These are phyloP conservation scores for Spea multiplicata DNA, from an alignment of 2,113 vertebrate genomes.

Conservation along the genomic window DNA sequence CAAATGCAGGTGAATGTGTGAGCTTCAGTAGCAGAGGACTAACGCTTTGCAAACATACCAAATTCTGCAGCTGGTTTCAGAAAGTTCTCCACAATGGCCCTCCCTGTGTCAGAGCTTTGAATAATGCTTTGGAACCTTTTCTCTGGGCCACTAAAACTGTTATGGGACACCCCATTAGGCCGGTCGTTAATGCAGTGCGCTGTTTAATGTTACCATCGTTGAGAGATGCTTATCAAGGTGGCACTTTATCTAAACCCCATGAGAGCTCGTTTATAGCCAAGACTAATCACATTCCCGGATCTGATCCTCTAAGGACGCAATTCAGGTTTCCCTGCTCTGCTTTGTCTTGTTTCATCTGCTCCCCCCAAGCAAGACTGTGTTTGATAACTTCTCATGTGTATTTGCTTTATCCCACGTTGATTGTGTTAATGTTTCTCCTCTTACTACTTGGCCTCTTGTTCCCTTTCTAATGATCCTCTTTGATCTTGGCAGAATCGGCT, in stretches of 20 bases:
- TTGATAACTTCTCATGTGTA: conserved; percentile 57
- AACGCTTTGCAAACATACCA: too few relatives aligned
- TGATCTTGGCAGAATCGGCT: conserved; percentile 60
- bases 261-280: conserved; percentile 57
- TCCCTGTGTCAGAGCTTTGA: too few relatives aligned
- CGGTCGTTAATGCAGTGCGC: conserved; percentile 35
- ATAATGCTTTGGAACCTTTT: too few relatives aligned
- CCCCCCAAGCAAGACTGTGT: conserved; percentile 55
- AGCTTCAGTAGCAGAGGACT: too few relatives aligned
- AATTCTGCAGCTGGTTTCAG: too few relatives aligned
- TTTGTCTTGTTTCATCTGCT: conserved; percentile 51
- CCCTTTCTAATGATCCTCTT: conserved; percentile 53
- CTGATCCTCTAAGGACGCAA: conserved; percentile 42
- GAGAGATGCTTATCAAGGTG: conserved; percentile 53
- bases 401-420: conserved; percentile 58
- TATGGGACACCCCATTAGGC: conserved; percentile 29
- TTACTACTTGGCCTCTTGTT: conserved; percentile 14
- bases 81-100: too few relatives aligned
- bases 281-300: conserved; percentile 53
- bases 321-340: conserved; percentile 55
- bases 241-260: conserved; percentile 43
- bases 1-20: too few relatives aligned
- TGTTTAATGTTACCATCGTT: conserved; percentile 47
- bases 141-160: background rate
- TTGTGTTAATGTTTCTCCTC: conserved; percentile 55